phyloP scores from a whole-genome alignment of 2,888 invertebrate genomes.

The Meiosimyza decipiens region DNA sequence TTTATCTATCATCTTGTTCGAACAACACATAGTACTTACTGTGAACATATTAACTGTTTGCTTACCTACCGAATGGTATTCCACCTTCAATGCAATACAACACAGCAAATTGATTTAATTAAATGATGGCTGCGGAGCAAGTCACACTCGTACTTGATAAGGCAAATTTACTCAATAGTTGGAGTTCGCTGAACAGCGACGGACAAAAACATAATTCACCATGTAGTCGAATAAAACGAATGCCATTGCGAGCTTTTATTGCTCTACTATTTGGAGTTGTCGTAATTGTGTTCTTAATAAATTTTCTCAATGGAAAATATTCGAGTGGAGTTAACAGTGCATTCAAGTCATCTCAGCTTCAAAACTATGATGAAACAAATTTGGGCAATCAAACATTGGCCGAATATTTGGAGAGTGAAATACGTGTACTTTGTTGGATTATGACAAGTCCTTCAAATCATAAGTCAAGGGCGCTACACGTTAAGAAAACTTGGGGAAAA shows the following conservation, averaged over 20 bases:
- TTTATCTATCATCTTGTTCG: too few relatives aligned
- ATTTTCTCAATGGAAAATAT: neutral
- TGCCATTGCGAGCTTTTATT: too few relatives aligned
- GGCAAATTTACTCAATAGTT: neutral
- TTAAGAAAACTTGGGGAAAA: slow-evolving; percentile 94
- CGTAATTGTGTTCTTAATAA: neutral
- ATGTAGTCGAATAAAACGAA: too few relatives aligned
- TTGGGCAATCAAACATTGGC: slow-evolving; percentile 67
- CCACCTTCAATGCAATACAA: too few relatives aligned
- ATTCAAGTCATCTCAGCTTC: neutral
- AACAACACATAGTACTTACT: too few relatives aligned
- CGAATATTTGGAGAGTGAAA: slow-evolving; percentile 75
- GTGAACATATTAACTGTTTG: too few relatives aligned
- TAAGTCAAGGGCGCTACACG: slow-evolving; percentile 85
- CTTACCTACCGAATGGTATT: too few relatives aligned
- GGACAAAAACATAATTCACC: neutral
- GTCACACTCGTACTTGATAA: neutral
- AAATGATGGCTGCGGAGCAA: neutral
- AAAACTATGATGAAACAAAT: too few relatives aligned
- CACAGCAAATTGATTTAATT: neutral
- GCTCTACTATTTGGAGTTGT: neutral
- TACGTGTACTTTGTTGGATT: slow-evolving; percentile 93
- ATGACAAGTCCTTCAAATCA: slow-evolving; percentile 94
- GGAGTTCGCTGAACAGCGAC: too few relatives aligned
- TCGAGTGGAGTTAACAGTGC: neutral